phyloP scores from a whole-genome alignment of 2,113 vertebrate genomes.

The Xenopus borealis region DNA sequence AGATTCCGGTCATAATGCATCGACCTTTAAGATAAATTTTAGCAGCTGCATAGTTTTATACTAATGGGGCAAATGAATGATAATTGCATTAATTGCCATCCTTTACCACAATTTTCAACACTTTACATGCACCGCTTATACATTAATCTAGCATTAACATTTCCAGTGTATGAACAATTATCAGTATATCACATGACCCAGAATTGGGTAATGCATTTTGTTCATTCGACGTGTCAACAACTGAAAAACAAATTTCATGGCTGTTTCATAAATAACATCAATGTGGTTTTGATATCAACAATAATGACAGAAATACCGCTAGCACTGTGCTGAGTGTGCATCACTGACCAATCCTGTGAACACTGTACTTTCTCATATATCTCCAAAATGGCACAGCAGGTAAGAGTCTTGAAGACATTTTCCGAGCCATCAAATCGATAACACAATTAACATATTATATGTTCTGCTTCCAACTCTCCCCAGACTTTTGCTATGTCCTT shows the following conservation, averaged over 20 bases:
- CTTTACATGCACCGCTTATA: conserved; percentile 4
- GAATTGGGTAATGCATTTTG: not conserved
- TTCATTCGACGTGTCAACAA: not conserved
- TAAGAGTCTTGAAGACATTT: conserved; percentile 54
- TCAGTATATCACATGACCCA: not conserved
- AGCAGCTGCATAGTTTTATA: conserved; percentile 44
- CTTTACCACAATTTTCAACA: conserved; percentile 13
- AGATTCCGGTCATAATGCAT: conserved; percentile 16
- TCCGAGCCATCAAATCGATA: conserved; percentile 71
- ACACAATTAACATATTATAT: conserved; percentile 69
- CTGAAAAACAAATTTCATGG: not conserved
- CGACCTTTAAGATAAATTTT: not conserved
- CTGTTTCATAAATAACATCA: not conserved
- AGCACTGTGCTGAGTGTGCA: conserved; percentile 1
- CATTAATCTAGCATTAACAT: conserved; percentile 16
- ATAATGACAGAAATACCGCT: not conserved
- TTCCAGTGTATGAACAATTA: conserved; percentile 7
- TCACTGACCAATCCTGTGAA: not conserved
- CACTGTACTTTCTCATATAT: not conserved
- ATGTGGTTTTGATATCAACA: not conserved
- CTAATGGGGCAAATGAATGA: conserved; percentile 45
- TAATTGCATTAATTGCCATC: conserved; percentile 33
- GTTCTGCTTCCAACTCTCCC: conserved; percentile 70
- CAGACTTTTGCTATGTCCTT: conserved; percentile 68
- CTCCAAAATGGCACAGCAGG: conserved; percentile 16